These are phyloP conservation scores for Chouioia cunea DNA, from an alignment of 2,888 invertebrate species.

Conservation along the genomic window DNA sequence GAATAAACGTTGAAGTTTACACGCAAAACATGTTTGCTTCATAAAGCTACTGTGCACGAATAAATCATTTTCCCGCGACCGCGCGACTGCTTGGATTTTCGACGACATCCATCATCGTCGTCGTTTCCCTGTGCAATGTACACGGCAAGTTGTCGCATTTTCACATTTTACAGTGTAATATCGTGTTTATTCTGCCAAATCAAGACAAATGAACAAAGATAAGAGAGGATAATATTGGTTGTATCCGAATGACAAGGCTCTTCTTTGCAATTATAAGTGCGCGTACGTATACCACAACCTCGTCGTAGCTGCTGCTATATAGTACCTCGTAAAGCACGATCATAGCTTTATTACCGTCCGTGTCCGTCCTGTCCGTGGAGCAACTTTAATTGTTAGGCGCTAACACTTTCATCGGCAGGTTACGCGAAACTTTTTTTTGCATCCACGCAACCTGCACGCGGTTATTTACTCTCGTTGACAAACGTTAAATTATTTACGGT, in stretches of 20 bases:
- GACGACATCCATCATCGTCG: constrained; percentile 3
- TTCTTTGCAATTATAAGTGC: constrained; percentile 31
- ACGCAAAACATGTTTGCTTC: too few relatives aligned
- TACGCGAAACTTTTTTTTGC: constrained; percentile 16
- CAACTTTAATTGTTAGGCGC: constrained; percentile 64
- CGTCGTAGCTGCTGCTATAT: constrained; percentile 57
- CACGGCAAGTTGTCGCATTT: background rate
- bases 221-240: background rate
- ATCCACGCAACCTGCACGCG: background rate
- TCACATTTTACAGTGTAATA: constrained; percentile 6
- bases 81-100: too few relatives aligned
- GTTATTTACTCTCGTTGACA: background rate
- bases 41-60: too few relatives aligned
- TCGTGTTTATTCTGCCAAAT: background rate
- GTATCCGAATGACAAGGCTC: background rate
- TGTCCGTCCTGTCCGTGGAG: too few relatives aligned
- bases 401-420: constrained; percentile 63
- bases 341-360: constrained; percentile 63
- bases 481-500: constrained; percentile 12
- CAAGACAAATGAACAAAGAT: constrained; percentile 7
- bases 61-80: too few relatives aligned
- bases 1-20: background rate
- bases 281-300: constrained; percentile 52
- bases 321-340: constrained; percentile 65
- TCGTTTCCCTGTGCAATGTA: background rate